A percentile compares a stretch with the other conserved stretches of the same genome.
Evolutionary conservation across 2,797 vertebrate genomes (phyloP).

Genomic region (Coccyzus lansbergi): DNA sequence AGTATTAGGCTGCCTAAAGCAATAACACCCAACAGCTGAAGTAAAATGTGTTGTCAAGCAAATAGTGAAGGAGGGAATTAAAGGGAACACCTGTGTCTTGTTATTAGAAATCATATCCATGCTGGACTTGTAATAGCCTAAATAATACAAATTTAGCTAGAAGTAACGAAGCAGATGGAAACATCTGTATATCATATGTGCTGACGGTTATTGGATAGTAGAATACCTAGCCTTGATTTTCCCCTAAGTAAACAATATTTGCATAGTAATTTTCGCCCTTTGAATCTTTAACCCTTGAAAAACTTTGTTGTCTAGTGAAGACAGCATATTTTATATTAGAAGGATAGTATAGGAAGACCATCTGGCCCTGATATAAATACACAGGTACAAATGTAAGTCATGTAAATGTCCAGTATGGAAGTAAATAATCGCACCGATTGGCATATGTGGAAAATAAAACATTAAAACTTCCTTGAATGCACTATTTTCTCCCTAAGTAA

Average conservation of each 20-base stretch:
- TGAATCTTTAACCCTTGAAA: not conserved
- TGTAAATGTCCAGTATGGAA: accelerated
- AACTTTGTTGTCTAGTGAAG: not conserved
- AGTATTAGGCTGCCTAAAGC: slow-evolving; percentile 43
- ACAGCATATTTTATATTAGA: not conserved
- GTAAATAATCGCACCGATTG: not conserved
- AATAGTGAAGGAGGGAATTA: slow-evolving; percentile 47
- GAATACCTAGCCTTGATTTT: not conserved
- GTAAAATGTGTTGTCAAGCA: slow-evolving; percentile 52
- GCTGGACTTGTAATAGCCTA: slow-evolving; percentile 57
- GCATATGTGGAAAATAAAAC: not conserved
- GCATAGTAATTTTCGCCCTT: not conserved
- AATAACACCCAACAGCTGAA: slow-evolving; percentile 55
- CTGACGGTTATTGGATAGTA: not conserved
- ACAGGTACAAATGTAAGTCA: not conserved
- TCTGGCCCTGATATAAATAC: not conserved
- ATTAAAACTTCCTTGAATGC: not conserved
- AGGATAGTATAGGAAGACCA: not conserved
- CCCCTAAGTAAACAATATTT: not conserved
- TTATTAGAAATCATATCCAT: slow-evolving; percentile 63
- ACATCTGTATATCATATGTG: not conserved
- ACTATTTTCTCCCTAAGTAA: not conserved
- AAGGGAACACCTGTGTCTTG: slow-evolving; percentile 65
- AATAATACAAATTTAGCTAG: slow-evolving; percentile 61
- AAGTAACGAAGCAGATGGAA: slow-evolving; percentile 51